These are phyloP conservation scores for Brienomyrus brachyistius DNA, from an alignment of 2,113 vertebrate species.

Conservation along the genomic window DNA sequence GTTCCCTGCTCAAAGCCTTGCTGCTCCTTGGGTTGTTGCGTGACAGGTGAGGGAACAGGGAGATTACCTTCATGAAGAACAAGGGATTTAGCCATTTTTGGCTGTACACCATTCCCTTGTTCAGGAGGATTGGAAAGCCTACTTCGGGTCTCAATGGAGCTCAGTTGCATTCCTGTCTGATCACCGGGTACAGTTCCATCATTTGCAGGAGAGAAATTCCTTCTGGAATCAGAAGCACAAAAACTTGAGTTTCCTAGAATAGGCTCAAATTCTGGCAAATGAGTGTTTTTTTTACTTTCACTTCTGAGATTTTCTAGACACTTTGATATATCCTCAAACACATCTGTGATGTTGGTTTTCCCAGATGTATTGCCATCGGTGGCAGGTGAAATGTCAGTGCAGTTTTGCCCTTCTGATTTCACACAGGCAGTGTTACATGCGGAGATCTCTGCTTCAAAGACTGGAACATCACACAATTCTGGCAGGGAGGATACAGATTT, in stretches of 20 bases:
- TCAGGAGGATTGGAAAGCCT: not conserved
- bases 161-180: not conserved
- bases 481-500: not conserved
- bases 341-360: constrained; percentile 7
- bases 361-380: not conserved
- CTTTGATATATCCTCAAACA: constrained; percentile 35
- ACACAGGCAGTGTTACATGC: not conserved
- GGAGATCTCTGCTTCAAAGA: not conserved
- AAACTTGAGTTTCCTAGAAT: not conserved
- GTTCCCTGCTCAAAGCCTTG: not conserved
- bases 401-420: not conserved
- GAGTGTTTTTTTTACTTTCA: constrained; percentile 25
- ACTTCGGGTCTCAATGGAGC: constrained; percentile 7
- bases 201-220: not conserved
- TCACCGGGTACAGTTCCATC: not conserved
- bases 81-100: not conserved
- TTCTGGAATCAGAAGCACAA: constrained; percentile 18
- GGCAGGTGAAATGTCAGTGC: not conserved
- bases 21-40: not conserved
- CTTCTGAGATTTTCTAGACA: constrained; percentile 37
- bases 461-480: constrained; percentile 9
- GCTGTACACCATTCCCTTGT: not conserved
- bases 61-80: not conserved
- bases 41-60: not conserved
- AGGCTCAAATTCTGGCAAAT: constrained; percentile 12